A percentile compares a stretch with the other conserved stretches of the same genome.
Conservation (phyloP, 2,888 invertebrate species). For the Druceiella hillmani region DNA sequence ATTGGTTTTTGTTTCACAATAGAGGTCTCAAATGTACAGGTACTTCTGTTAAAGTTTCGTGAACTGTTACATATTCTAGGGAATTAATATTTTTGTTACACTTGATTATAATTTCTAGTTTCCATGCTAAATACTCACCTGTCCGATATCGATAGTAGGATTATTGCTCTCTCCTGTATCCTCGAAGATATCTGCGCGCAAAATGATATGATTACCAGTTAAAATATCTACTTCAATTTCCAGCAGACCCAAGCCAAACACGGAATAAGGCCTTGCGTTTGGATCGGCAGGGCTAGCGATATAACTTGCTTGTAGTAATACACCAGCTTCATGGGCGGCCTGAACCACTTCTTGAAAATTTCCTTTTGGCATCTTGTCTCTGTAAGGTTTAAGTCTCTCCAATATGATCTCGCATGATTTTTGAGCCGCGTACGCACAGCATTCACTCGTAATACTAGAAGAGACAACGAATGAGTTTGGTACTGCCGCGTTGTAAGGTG, state of each 20-base stretch:
- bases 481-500: slow-evolving; percentile 48
- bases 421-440: slow-evolving; percentile 35
- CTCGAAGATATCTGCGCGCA: slow-evolving; percentile 51
- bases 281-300: slow-evolving; percentile 25
- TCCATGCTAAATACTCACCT: too few relatives aligned
- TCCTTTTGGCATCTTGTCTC: slow-evolving; percentile 29
- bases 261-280: slow-evolving; percentile 36
- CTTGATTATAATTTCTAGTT: too few relatives aligned
- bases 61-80: too few relatives aligned
- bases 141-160: slow-evolving; percentile 54
- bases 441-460: slow-evolving; percentile 39
- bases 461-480: slow-evolving; percentile 58
- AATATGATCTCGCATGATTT: slow-evolving; percentile 36
- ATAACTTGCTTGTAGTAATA: slow-evolving; percentile 29
- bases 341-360: slow-evolving; percentile 31
- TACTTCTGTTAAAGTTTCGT: too few relatives aligned
- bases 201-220: slow-evolving; percentile 53
- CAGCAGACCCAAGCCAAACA: slow-evolving; percentile 47
- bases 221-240: slow-evolving; percentile 61
- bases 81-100: too few relatives aligned
- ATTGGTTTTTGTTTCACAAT: too few relatives aligned
- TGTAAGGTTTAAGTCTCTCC: slow-evolving; percentile 33
- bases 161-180: slow-evolving; percentile 53
- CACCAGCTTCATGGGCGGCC: slow-evolving; percentile 24
- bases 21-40: too few relatives aligned